phyloP scores from a whole-genome alignment of 2,888 invertebrate genomes.

The Tanaodytes sp. region DNA sequence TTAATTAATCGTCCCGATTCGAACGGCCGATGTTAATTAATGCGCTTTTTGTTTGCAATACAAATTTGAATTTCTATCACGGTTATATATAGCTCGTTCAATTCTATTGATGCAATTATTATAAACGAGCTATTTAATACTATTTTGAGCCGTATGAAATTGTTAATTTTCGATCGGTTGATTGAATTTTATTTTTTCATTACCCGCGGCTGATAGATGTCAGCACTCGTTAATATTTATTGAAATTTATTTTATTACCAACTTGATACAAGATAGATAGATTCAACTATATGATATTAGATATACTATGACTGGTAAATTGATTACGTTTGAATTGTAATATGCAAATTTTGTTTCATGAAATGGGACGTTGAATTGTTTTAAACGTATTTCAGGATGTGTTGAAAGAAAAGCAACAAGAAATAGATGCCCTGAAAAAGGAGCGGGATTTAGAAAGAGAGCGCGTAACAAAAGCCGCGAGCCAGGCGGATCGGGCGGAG shows the following conservation, averaged over 20 bases:
- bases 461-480: conserved; percentile 88
- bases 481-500: conserved; percentile 86
- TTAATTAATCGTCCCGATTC: background rate
- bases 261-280: too few species aligned
- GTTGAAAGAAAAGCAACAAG: conserved; percentile 93
- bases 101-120: too few species aligned
- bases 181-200: too few species aligned
- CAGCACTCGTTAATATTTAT: conserved; percentile 26
- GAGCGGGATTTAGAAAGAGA: conserved; percentile 93
- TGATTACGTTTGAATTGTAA: background rate
- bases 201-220: conserved; percentile 20
- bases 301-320: conserved; percentile 16
- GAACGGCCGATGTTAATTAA: background rate
- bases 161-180: too few species aligned
- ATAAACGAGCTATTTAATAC: too few species aligned
- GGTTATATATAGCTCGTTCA: too few species aligned
- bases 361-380: conserved; percentile 1
- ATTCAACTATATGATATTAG: conserved; percentile 6
- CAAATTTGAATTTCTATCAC: background rate
- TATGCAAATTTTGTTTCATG: background rate
- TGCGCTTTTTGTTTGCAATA: background rate
- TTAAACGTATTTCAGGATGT: conserved; percentile 81
- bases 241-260: too few species aligned
- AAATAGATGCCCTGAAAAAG: conserved; percentile 91
- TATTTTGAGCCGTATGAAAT: too few species aligned